Percentiles rank a stretch among this genome's conserved stretches.
Conservation (phyloP, 2,888 invertebrate species). For the Criorhina ranunculi region DNA sequence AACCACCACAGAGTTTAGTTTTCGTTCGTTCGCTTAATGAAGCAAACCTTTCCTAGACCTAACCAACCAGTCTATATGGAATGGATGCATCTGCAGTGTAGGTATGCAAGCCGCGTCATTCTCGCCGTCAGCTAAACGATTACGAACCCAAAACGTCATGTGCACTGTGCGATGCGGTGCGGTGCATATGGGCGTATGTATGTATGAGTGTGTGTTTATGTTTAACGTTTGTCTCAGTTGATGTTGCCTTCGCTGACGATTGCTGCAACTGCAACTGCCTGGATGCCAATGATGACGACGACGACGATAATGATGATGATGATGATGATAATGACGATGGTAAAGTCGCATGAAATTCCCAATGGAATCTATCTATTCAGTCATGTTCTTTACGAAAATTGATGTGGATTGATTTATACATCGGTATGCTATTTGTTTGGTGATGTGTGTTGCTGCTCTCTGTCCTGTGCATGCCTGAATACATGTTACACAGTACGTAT, state of each 20-base stretch:
- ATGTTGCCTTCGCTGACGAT: conserved; percentile 55
- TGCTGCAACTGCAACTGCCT: conserved; percentile 40
- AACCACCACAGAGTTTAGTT: conserved; percentile 58
- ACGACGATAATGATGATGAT: conserved; percentile 4
- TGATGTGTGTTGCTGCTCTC: conserved; percentile 52
- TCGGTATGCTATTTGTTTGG: conserved; percentile 68
- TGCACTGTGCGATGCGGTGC: neutral
- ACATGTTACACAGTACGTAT: too few relatives aligned
- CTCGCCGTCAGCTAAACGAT: conserved; percentile 56
- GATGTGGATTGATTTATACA: conserved; percentile 75
- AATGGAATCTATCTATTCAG: conserved; percentile 68
- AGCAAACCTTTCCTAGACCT: conserved; percentile 53
- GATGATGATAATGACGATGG: conserved; percentile 54
- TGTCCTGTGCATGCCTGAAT: conserved; percentile 25
- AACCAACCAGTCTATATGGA: conserved; percentile 21
- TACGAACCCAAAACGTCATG: conserved; percentile 61
- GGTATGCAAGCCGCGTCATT: conserved; percentile 45
- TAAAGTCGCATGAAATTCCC: conserved; percentile 72
- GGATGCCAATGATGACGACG: neutral
- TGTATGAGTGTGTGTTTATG: conserved; percentile 41
- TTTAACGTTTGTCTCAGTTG: conserved; percentile 61
- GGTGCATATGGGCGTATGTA: conserved; percentile 5
- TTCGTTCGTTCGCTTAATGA: conserved; percentile 66
- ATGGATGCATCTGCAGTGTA: neutral
- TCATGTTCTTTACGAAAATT: conserved; percentile 71